These are phyloP conservation scores for Phyllotreta cruciferae DNA, from an alignment of 2,888 invertebrate genomes.

Conservation along the genomic window DNA sequence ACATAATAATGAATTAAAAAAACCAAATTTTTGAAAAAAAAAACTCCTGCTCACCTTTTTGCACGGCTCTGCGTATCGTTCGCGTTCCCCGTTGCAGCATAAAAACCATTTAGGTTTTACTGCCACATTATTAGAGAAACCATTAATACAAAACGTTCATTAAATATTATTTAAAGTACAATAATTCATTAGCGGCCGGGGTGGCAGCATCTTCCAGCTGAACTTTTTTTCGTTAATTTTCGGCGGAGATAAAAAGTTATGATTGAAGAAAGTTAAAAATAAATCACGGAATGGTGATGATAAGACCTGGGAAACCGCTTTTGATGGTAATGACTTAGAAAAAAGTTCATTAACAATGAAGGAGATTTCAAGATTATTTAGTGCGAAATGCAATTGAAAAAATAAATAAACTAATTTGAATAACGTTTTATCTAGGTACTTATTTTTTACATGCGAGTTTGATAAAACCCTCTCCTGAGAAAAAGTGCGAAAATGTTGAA, in stretches of 20 bases:
- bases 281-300: slow-evolving; percentile 4
- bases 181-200: slow-evolving; percentile 12
- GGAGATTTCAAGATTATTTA: too few species aligned
- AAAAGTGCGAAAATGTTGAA: too few species aligned
- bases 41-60: not conserved
- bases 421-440: too few species aligned
- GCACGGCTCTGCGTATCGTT: not conserved
- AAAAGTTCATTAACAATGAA: too few species aligned
- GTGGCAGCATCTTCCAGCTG: slow-evolving; percentile 1
- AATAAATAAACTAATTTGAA: too few species aligned
- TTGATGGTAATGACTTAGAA: too few species aligned
- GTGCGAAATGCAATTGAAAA: too few species aligned
- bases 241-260: slow-evolving; percentile 4
- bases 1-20: too few species aligned
- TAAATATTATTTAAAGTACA: slow-evolving; percentile 28
- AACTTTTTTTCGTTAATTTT: slow-evolving; percentile 15
- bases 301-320: not conserved
- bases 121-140: slow-evolving; percentile 32
- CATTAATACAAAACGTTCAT: slow-evolving; percentile 39
- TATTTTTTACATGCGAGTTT: too few species aligned
- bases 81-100: slow-evolving; percentile 21
- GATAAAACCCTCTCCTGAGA: too few species aligned
- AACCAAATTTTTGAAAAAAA: too few species aligned
- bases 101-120: slow-evolving; percentile 38
- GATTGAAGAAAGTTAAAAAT: slow-evolving; percentile 3